Base-by-base conservation (phyloP, 2,797 vertebrate species). In the Dallia pectoralis region DNA sequence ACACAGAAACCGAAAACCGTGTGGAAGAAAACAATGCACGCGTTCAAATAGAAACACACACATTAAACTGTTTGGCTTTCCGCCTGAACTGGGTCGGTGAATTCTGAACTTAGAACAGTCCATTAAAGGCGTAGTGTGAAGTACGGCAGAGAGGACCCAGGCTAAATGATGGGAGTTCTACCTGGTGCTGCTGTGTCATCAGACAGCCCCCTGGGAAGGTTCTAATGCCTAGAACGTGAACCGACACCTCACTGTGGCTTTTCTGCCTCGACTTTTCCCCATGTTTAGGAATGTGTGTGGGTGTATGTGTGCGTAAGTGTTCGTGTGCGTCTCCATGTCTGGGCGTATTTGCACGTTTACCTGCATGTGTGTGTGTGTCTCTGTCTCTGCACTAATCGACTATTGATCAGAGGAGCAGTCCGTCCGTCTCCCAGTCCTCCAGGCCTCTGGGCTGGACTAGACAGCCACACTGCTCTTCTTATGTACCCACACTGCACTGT, bases 361-460 rank as follows among this genome's bases (percentile, higher is more conserved):
- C 30, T 68, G 59, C 65, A 22, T 3, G 25, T 40, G 63, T 14
- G 27, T 62, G 61, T 81, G 9, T 2, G 70, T 68, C 33, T 71
- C 71, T 62, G 73, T 73, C 72, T 79, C 25, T 67, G 70, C 78
- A 70, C 79, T 83, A 82, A 88, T 80, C 83, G 77, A 82, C 77
- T 87, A 87, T 84, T 79, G 82, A 88, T 85, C 77, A 75, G 33
- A 49, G 63, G 73, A 73, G 72, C 72, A 77, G 64, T 74, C 32
- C 65, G 33, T 36, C 33, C 33, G 8, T 8, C 33, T 36, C 56
- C 0, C 2, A 74, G 72, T 64, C 74, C 63, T 74, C 48, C n/a
- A 65, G 16, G 32, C 18, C 29, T 47, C 74, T 56, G 14, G 15
- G n/a, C 32, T 47, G 4, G 61, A 25, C 63, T 22, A 64, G 12